Evolutionary conservation across 2,888 invertebrate species (phyloP).

Genomic region (Lampropteryx suffumata): DNA sequence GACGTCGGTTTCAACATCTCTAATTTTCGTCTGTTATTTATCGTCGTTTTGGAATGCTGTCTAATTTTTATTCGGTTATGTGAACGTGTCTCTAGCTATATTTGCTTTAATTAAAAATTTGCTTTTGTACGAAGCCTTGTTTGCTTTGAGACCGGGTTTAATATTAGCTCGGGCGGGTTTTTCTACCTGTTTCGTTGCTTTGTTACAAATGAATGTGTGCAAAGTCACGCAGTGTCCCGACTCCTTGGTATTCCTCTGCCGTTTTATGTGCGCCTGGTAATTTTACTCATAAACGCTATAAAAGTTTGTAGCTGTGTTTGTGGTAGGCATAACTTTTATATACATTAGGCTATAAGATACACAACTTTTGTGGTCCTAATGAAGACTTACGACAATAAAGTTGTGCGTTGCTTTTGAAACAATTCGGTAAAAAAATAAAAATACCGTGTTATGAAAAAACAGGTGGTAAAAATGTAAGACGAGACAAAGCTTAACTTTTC

Average conservation of each 20-base stretch:
- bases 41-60: slow-evolving; percentile 43
- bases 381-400: slow-evolving; percentile 5
- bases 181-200: slow-evolving; percentile 68
- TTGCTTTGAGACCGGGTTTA: slow-evolving; percentile 57
- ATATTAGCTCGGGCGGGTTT: slow-evolving; percentile 61
- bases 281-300: slow-evolving; percentile 41
- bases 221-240: slow-evolving; percentile 63
- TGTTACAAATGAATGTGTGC: slow-evolving; percentile 65
- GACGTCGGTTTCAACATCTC: slow-evolving; percentile 45
- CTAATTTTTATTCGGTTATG: slow-evolving; percentile 47
- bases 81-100: slow-evolving; percentile 44
- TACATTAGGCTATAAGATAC: slow-evolving; percentile 27
- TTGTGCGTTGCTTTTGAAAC: neutral
- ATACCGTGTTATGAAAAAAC: too few species aligned
- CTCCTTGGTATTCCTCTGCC: slow-evolving; percentile 58
- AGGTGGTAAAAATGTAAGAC: too few species aligned
- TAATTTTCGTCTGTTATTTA: slow-evolving; percentile 42
- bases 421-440: too few species aligned
- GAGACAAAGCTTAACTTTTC: neutral
- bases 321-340: slow-evolving; percentile 29
- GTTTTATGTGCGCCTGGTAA: slow-evolving; percentile 52
- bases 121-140: slow-evolving; percentile 53
- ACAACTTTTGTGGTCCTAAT: slow-evolving; percentile 20
- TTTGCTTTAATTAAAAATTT: slow-evolving; percentile 65
- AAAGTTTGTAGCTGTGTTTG: slow-evolving; percentile 31